phyloP scores from a whole-genome alignment of 2,797 vertebrate species.

The Danio albolineatus region DNA sequence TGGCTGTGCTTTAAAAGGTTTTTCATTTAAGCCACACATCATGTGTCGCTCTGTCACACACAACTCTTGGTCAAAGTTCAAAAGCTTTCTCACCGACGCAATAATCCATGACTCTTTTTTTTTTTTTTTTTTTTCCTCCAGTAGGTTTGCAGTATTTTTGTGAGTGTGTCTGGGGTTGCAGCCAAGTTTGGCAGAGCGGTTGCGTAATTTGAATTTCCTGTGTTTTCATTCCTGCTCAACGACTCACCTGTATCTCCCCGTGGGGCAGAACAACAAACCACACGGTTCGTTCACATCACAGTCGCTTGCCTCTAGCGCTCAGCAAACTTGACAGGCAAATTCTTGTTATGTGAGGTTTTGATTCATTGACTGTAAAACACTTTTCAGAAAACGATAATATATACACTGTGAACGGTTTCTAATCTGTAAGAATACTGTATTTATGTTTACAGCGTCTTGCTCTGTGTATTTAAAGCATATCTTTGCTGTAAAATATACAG shows the following conservation, averaged over 20 bases:
- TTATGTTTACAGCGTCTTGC: too few species aligned
- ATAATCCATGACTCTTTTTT: constrained; percentile 44
- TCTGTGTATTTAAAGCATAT: too few species aligned
- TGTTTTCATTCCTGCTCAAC: constrained; percentile 65
- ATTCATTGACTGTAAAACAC: neutral
- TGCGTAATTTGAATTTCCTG: constrained; percentile 64
- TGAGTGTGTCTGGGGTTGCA: constrained; percentile 29
- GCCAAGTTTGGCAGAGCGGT: neutral
- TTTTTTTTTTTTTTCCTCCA: constrained; percentile 45
- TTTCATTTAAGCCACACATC: neutral
- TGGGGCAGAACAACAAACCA: constrained; percentile 46
- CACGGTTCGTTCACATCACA: constrained; percentile 43
- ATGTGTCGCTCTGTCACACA: neutral
- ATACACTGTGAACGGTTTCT: too few species aligned
- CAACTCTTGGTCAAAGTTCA: constrained; percentile 14
- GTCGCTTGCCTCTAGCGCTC: constrained; percentile 57
- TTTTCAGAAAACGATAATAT: neutral
- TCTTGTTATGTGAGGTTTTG: neutral
- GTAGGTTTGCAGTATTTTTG: constrained; percentile 29
- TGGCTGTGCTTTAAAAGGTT: neutral
- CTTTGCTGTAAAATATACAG: too few species aligned
- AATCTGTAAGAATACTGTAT: too few species aligned
- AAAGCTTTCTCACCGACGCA: constrained; percentile 18
- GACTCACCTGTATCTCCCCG: constrained; percentile 68
- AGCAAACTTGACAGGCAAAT: neutral